Percentiles rank a stretch among this genome's conserved stretches.
These are phyloP conservation scores for Perizoma flavofasciatum DNA, from an alignment of 2,888 invertebrate genomes.

Conservation along the genomic window DNA sequence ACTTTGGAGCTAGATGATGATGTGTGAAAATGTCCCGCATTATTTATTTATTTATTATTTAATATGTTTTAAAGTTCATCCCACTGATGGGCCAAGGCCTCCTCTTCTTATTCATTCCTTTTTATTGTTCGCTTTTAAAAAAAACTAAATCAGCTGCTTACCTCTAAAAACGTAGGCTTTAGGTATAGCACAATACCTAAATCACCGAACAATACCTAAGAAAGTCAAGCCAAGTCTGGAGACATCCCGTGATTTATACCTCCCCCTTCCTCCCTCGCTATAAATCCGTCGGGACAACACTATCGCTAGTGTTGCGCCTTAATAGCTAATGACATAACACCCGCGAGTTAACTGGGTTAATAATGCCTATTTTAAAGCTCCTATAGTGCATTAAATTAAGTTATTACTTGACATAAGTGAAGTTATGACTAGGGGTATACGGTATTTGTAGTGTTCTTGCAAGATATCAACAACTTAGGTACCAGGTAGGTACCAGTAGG, in stretches of 20 bases:
- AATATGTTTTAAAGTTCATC: background rate
- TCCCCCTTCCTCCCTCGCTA: conserved; percentile 22
- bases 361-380: conserved; percentile 21
- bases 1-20: too few species aligned
- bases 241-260: conserved; percentile 31
- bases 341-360: conserved; percentile 25
- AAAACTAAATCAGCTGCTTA: too few species aligned
- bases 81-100: background rate
- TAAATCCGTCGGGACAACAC: conserved; percentile 50
- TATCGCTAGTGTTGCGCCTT: conserved; percentile 61
- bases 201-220: conserved; percentile 33
- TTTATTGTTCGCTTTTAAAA: too few species aligned
- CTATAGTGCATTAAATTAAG: conserved; percentile 13
- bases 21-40: too few species aligned
- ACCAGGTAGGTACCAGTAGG: too few species aligned
- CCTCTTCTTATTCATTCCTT: too few species aligned
- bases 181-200: conserved; percentile 18
- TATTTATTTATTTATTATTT: too few species aligned
- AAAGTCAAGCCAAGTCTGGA: conserved; percentile 32
- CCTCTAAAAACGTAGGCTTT: background rate
- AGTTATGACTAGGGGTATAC: background rate
- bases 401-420: conserved; percentile 18
- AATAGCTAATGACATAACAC: conserved; percentile 64
- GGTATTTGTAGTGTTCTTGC: conserved; percentile 5
- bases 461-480: background rate